Evolutionary conservation across 2,797 vertebrate species (phyloP), one percentile per base, ranked within the genome.

Genomic region (Pangasius mekongensis): DNA sequence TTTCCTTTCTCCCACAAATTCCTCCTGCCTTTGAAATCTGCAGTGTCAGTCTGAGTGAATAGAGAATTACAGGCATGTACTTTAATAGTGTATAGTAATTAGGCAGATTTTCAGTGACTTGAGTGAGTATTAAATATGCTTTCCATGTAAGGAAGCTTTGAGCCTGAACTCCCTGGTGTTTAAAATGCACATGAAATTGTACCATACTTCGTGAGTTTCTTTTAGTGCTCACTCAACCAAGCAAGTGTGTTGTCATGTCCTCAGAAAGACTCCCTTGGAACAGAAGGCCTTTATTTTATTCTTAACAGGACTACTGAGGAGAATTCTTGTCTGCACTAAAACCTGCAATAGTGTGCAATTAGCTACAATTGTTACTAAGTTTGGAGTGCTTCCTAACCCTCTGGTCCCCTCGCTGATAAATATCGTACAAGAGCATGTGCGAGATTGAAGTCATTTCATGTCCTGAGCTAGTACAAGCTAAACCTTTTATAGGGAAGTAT

Each of bases 401-500:
- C n/a, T 3, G 71, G 16, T 83, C 54, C 30, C 52, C 85, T 54
- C 66, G 30, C 58, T 4, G 58, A 82, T 86, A 82, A 89, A 49
- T 67, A 89, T 89, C 88, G 56, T 58, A 60, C 71, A 87, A 73
- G 39, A 81, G 62, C 39, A 73, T 71, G 76, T 80, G 84, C 90
- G 47, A 87, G 89, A 89, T 30, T 43, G 39, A 20, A 84, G 86
- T 78, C 16, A 88, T 78, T 84, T 85, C 66, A 76, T 84, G 83
- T 87, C 66, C 73, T 66, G 64, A 43, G 3, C 87, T 22, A 76
- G 88, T 76, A 89, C 87, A 90, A 81, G 83, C 43, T 3, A 89
- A 87, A 90, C 77, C 71, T 87, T 89, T 86, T 89, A 89, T 33
- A 36, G 78, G 89, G 83, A 90, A 89, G 85, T 90, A 84, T 90